Conservation (phyloP, 2,888 invertebrate species). For the Homarus gammarus region DNA sequence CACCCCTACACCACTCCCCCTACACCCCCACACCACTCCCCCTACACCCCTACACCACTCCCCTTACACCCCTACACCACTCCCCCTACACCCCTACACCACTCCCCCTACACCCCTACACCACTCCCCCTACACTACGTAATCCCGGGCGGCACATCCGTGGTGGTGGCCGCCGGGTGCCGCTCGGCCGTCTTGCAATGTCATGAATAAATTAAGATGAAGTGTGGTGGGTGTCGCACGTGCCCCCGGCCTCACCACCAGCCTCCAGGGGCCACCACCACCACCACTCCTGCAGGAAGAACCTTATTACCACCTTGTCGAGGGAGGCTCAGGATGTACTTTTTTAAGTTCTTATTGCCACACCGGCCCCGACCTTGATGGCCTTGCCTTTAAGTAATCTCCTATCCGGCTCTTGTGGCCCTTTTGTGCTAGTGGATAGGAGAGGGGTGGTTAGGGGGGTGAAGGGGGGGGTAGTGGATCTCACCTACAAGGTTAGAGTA, state of each 20-base stretch:
- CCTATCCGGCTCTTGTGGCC: slow-evolving; percentile 50
- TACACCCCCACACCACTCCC: no score
- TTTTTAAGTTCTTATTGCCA: slow-evolving; percentile 62
- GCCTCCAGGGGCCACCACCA: not conserved
- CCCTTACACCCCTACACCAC: no score
- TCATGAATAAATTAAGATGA: slow-evolving; percentile 67
- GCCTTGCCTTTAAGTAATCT: slow-evolving; percentile 7
- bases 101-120: no score
- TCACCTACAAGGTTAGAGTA: no score
- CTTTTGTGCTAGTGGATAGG: slow-evolving; percentile 6
- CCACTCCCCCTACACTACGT: no score
- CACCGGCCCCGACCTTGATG: slow-evolving; percentile 35
- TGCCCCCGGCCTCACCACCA: slow-evolving; percentile 49
- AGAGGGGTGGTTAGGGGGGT: slow-evolving; percentile 1
- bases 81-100: no score
- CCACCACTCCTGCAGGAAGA: slow-evolving; percentile 62
- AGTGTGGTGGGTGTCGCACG: slow-evolving; percentile 53
- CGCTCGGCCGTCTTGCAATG: slow-evolving; percentile 50
- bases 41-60: no score
- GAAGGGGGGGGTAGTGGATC: no score
- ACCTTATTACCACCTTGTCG: slow-evolving; percentile 56
- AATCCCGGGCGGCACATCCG: not conserved
- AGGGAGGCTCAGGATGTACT: slow-evolving; percentile 65
- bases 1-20: no score
- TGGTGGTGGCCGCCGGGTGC: not conserved